These are phyloP conservation scores for Forbesichthys agassizii DNA, from an alignment of 2,113 vertebrate genomes.

Conservation along the genomic window DNA sequence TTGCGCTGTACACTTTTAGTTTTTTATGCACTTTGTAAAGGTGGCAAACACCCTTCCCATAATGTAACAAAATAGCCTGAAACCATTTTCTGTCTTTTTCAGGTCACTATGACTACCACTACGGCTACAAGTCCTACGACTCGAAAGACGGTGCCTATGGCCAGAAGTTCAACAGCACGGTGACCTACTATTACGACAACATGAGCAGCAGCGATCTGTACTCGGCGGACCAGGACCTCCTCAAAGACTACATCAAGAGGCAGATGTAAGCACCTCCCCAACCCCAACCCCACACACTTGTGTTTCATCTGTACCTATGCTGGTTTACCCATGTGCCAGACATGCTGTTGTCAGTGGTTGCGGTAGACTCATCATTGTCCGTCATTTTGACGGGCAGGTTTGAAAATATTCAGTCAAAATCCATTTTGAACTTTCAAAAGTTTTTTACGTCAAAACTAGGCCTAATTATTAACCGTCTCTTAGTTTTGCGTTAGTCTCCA, in stretches of 20 bases:
- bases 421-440: no score
- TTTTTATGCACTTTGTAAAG: background rate
- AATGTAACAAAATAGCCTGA: no score
- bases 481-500: no score
- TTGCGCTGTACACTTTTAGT: background rate
- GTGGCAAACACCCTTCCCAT: no score
- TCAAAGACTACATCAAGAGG: constrained; percentile 98
- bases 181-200: constrained; percentile 98
- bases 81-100: background rate
- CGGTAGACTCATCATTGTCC: no score
- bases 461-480: no score
- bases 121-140: constrained; percentile 89
- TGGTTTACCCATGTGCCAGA: no score
- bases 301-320: no score
- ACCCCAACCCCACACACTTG: background rate
- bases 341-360: no score
- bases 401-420: no score
- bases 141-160: constrained; percentile 83
- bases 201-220: constrained; percentile 94
- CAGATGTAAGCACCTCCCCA: constrained; percentile 86
- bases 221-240: constrained; percentile 90
- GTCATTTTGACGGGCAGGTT: no score
- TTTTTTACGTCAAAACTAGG: no score
- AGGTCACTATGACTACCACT: constrained; percentile 96
- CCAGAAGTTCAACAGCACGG: constrained; percentile 88